phyloP scores from a whole-genome alignment of 1,140 invertebrate species.

The Lordiphosa collinella region DNA sequence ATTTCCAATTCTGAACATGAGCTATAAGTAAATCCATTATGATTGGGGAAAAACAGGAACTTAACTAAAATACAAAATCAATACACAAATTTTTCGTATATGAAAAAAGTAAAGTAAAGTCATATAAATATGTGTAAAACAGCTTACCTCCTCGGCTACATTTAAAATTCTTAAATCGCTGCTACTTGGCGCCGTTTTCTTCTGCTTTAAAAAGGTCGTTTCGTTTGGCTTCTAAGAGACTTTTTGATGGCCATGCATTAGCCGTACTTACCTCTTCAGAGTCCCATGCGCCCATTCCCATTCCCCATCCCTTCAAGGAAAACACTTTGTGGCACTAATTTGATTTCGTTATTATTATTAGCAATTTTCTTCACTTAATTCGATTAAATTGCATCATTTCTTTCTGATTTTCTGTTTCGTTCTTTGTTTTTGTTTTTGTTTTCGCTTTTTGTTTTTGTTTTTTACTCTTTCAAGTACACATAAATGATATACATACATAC shows the following conservation, averaged over 20 bases:
- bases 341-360: constrained; percentile 71
- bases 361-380: constrained; percentile 73
- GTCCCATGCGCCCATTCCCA: not conserved
- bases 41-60: too few species aligned
- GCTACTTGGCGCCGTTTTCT: too few species aligned
- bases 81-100: too few species aligned
- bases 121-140: too few species aligned
- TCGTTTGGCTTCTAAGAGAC: not conserved
- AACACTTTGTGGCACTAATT: constrained; percentile 4
- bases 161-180: too few species aligned
- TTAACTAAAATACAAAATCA: too few species aligned
- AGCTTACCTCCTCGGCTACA: too few species aligned
- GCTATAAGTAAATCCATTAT: too few species aligned
- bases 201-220: too few species aligned
- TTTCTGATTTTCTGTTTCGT: constrained; percentile 20
- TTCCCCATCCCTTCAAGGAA: constrained; percentile 3
- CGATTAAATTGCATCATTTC: constrained; percentile 59
- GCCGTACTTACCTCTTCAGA: not conserved
- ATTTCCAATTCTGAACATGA: too few species aligned
- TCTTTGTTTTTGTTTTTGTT: constrained; percentile 27
- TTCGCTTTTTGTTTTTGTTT: constrained; percentile 38
- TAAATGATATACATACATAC: constrained; percentile 50
- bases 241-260: too few species aligned
- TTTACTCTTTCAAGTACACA: constrained; percentile 68
- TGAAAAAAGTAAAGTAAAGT: too few species aligned